Percentiles rank a stretch among this genome's conserved stretches.
Conservation (phyloP, 2,113 vertebrate species). For the Aegithalos caudatus region DNA sequence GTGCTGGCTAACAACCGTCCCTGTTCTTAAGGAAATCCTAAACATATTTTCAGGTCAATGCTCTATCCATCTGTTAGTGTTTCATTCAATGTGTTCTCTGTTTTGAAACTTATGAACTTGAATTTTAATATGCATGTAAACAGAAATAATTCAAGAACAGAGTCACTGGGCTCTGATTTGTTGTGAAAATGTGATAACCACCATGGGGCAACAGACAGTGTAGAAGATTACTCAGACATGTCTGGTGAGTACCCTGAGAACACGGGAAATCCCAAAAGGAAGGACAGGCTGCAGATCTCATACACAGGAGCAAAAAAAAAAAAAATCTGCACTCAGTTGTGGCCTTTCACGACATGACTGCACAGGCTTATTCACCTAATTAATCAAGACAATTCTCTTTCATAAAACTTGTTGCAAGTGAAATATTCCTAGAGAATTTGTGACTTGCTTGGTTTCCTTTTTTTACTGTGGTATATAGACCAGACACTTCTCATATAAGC, state of each 20-base stretch:
- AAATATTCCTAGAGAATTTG: background rate
- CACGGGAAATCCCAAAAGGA: background rate
- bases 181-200: background rate
- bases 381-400: background rate
- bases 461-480: background rate
- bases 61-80: background rate
- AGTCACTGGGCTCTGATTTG: background rate
- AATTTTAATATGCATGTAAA: background rate
- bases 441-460: background rate
- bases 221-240: background rate
- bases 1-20: background rate
- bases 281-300: background rate
- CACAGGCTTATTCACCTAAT: background rate
- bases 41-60: background rate
- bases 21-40: background rate
- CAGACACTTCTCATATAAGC: background rate
- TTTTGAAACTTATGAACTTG: background rate
- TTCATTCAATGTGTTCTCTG: background rate
- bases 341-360: background rate
- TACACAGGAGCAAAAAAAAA: background rate
- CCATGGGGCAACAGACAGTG: background rate
- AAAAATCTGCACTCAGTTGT: background rate
- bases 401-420: background rate
- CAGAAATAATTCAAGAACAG: background rate
- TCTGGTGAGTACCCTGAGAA: background rate